A percentile compares a stretch with the other conserved stretches of the same genome.
phyloP scores from a whole-genome alignment of 1,140 invertebrate genomes.

The roundworm (Caenorhabditis elegans) region DNA sequence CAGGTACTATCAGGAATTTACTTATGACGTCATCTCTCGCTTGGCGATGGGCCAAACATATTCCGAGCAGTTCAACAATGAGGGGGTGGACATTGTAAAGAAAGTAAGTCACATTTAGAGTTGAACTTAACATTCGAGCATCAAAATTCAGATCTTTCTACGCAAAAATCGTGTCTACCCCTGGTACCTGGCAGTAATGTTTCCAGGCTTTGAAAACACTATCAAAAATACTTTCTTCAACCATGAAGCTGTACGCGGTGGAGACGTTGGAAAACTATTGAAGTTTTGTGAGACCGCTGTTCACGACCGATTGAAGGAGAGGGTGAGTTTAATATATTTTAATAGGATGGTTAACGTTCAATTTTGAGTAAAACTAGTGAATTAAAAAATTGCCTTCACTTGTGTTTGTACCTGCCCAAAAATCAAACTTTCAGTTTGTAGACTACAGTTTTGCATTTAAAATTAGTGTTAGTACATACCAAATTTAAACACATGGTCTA shows the following conservation, averaged over 20 bases:
- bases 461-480: no score
- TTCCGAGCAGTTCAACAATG: not conserved
- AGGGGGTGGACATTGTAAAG: not conserved
- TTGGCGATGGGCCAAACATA: not conserved
- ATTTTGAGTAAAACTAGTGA: no score
- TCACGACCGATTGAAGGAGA: not conserved
- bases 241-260: not conserved
- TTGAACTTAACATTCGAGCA: no score
- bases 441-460: no score
- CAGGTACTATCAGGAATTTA: conserved; percentile 4
- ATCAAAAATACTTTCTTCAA: not conserved
- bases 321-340: not conserved
- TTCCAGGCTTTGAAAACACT: not conserved
- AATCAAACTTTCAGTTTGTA: no score
- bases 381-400: no score
- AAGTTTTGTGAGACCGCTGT: not conserved
- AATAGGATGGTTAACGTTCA: no score
- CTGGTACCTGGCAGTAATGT: not conserved
- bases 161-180: not conserved
- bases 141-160: not conserved
- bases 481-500: no score
- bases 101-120: no score
- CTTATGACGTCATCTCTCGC: not conserved
- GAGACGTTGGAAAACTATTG: not conserved
- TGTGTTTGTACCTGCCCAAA: no score